Percentiles rank a stretch among this genome's conserved stretches.
Conservation (phyloP, 1,140 invertebrate genomes). For the Pararge aegeria region DNA sequence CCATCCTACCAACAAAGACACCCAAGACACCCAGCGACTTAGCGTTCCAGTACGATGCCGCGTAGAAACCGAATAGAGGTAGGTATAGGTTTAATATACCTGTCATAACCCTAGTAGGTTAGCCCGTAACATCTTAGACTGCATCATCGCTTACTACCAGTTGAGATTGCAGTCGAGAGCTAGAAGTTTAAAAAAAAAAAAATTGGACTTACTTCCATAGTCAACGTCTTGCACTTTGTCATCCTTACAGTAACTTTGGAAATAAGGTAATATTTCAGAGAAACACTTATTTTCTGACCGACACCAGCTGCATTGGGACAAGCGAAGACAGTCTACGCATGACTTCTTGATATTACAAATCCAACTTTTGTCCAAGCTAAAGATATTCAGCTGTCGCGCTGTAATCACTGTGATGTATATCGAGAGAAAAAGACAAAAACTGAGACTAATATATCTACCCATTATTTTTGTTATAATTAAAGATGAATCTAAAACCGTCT, state of each 20-base stretch:
- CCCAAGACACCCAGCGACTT: no score
- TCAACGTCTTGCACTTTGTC: slow-evolving; percentile 39
- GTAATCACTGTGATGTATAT: neutral
- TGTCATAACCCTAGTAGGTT: no score
- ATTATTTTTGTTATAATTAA: neutral
- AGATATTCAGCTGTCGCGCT: slow-evolving; percentile 24
- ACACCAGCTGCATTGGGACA: slow-evolving; percentile 67
- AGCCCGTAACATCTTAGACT: no score
- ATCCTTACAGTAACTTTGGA: slow-evolving; percentile 43
- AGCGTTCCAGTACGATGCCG: no score
- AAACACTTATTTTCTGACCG: slow-evolving; percentile 52
- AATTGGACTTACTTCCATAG: slow-evolving; percentile 56
- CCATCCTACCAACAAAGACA: no score
- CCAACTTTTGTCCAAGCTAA: slow-evolving; percentile 47
- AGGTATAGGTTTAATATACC: no score
- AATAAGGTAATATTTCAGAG: slow-evolving; percentile 39
- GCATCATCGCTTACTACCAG: no score
- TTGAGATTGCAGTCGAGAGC: no score
- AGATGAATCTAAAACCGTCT: neutral
- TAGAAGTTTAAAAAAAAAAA: no score
- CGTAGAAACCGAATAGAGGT: no score
- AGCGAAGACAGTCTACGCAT: slow-evolving; percentile 58
- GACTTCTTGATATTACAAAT: slow-evolving; percentile 58
- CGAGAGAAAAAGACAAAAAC: neutral
- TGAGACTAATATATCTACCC: neutral